Conservation (phyloP, 2,888 invertebrate species). For the Nemotelus nigrinus region DNA sequence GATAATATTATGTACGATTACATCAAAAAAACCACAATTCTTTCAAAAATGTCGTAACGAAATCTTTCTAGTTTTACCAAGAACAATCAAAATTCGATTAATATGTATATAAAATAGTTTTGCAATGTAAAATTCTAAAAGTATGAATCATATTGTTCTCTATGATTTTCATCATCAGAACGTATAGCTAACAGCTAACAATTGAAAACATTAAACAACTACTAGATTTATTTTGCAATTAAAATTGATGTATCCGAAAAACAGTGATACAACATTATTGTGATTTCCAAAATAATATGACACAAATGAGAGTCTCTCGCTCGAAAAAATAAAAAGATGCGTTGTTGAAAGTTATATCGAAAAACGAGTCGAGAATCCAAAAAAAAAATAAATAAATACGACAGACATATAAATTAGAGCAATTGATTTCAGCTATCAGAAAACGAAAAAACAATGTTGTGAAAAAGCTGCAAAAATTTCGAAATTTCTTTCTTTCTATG, state of each 20-base stretch:
- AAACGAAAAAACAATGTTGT: background rate
- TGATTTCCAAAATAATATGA: constrained; percentile 18
- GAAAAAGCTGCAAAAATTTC: constrained; percentile 39
- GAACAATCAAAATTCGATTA: constrained; percentile 31
- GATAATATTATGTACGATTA: constrained; percentile 30
- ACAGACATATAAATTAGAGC: constrained; percentile 17
- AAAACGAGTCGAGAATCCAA: constrained; percentile 16
- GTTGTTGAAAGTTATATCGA: constrained; percentile 16
- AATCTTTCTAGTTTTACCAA: background rate
- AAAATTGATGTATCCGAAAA: constrained; percentile 50
- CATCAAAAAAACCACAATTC: constrained; percentile 26
- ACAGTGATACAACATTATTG: constrained; percentile 20
- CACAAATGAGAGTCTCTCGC: constrained; percentile 16
- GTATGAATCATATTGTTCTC: background rate
- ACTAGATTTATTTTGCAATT: constrained; percentile 30
- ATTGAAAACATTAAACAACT: constrained; percentile 32
- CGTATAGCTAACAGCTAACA: constrained; percentile 31
- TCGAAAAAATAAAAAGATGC: background rate
- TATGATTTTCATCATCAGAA: constrained; percentile 13
- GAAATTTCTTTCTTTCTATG: constrained; percentile 51
- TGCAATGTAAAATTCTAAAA: constrained; percentile 29
- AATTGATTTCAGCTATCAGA: background rate
- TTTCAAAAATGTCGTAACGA: no score
- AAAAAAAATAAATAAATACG: background rate
- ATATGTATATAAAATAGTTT: constrained; percentile 28